Conservation (phyloP, 2,113 vertebrate genomes). For the Rhinopomastus cyanomelas region DNA sequence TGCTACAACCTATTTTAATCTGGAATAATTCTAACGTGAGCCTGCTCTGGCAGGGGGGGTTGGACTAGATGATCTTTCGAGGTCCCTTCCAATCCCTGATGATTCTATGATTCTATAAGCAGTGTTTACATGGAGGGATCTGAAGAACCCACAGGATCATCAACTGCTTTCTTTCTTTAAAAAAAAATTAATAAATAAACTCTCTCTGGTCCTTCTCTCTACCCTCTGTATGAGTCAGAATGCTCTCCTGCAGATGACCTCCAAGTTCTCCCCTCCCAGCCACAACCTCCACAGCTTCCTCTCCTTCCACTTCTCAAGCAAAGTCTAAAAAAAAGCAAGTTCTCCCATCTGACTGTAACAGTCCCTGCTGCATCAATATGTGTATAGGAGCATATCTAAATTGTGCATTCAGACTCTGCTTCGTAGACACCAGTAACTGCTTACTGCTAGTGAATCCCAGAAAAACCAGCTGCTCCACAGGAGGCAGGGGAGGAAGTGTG, state of each 20-base stretch:
- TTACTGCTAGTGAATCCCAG: slow-evolving; percentile 5
- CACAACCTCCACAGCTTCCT: neutral
- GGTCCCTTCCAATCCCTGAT: too few relatives aligned
- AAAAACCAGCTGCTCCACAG: slow-evolving; percentile 32
- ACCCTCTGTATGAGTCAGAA: neutral
- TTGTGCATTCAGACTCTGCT: slow-evolving; percentile 17
- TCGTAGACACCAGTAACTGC: neutral
- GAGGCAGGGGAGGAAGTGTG: slow-evolving; percentile 16
- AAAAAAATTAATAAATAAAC: neutral
- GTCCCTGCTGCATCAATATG: neutral
- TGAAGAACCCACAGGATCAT: neutral
- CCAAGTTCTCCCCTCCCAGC: neutral
- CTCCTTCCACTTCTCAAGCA: slow-evolving; percentile 3
- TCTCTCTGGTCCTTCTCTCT: neutral
- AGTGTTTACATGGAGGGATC: neutral
- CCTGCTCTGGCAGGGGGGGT: too few relatives aligned
- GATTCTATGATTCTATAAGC: too few relatives aligned
- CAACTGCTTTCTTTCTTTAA: neutral
- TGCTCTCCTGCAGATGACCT: neutral
- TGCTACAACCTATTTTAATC: neutral
- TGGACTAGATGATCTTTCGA: too few relatives aligned
- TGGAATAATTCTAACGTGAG: neutral
- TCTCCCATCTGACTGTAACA: neutral
- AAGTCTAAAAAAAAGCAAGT: neutral
- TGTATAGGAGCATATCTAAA: slow-evolving; percentile 6